These are phyloP conservation scores for Spodoptera exigua DNA, from an alignment of 2,888 invertebrate genomes.

Conservation along the genomic window DNA sequence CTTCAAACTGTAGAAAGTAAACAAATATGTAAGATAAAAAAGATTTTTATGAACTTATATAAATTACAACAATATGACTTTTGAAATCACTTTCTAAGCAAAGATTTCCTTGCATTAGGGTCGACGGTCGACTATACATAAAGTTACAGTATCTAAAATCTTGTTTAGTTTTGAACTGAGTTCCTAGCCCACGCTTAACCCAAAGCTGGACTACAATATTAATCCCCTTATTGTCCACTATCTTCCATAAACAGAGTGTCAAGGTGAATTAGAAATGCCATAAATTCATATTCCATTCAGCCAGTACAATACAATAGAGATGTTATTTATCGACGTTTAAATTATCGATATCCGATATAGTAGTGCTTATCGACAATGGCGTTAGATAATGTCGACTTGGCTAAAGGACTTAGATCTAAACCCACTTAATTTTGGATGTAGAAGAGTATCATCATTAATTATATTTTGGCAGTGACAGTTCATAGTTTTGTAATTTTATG, in stretches of 20 bases:
- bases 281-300: slow-evolving; percentile 58
- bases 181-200: not conserved
- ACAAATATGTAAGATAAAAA: no score
- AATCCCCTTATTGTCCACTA: slow-evolving; percentile 23
- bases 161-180: no score
- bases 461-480: not conserved
- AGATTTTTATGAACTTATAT: no score
- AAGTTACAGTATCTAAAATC: no score
- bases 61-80: no score
- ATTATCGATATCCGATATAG: slow-evolving; percentile 36
- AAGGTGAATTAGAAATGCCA: slow-evolving; percentile 49
- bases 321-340: slow-evolving; percentile 30
- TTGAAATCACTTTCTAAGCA: no score
- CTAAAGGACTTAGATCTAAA: not conserved
- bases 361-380: slow-evolving; percentile 28
- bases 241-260: slow-evolving; percentile 41
- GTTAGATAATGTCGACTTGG: not conserved
- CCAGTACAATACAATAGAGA: slow-evolving; percentile 47
- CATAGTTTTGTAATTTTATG: no score
- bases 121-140: no score
- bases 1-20: no score
- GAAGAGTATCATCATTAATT: slow-evolving; percentile 6
- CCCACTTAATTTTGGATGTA: slow-evolving; percentile 2
- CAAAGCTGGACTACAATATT: slow-evolving; percentile 21
- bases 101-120: no score